These are phyloP conservation scores for Calypte anna DNA, from an alignment of 2,113 vertebrate genomes.

Conservation along the genomic window DNA sequence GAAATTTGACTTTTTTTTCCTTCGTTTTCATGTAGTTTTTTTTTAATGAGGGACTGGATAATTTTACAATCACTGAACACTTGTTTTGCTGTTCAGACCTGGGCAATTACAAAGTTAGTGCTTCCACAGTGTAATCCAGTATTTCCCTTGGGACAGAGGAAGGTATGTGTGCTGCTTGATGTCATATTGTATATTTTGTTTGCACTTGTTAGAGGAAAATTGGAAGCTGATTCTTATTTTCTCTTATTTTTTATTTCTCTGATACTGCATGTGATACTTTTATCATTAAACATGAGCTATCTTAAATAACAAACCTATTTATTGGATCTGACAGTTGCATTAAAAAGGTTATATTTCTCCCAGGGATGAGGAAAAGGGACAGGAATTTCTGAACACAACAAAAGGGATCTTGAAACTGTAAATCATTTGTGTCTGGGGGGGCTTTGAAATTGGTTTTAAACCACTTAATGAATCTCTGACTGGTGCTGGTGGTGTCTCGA, in stretches of 20 bases:
- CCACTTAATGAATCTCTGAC: neutral
- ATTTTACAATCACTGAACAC: neutral
- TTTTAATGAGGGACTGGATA: neutral
- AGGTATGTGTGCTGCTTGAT: constrained; percentile 18
- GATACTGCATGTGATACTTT: neutral
- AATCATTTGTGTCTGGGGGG: neutral
- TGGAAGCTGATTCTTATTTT: constrained; percentile 17
- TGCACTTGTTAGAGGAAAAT: neutral
- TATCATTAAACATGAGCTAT: neutral
- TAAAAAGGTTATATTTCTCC: neutral
- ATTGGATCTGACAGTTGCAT: neutral
- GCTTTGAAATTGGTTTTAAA: neutral
- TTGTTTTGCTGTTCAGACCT: neutral
- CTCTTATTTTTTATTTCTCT: constrained; percentile 5
- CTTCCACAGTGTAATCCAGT: neutral
- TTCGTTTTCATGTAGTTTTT: neutral
- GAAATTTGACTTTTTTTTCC: neutral
- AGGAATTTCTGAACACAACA: neutral
- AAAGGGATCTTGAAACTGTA: neutral
- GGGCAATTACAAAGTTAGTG: neutral
- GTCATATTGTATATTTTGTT: constrained; percentile 5
- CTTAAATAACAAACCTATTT: neutral
- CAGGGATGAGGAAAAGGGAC: neutral
- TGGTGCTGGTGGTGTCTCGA: neutral
- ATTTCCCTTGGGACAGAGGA: constrained; percentile 4